Percentiles rank a stretch among this genome's conserved stretches.
phyloP scores from a whole-genome alignment of 2,113 vertebrate genomes.

The human region GRCh38 chr16:47578501-47579000 shows the following conservation, averaged over 20 bases:
- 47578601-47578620: neutral
- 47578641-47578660: neutral
- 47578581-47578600: neutral
- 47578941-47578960: neutral
- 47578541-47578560: neutral
- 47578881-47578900: neutral
- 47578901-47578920: neutral
- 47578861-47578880: neutral
- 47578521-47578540: neutral
- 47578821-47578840: neutral
- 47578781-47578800: neutral
- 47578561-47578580: neutral
- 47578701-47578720: neutral
- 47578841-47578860: neutral
- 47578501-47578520: neutral
- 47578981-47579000: neutral
- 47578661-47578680: neutral
- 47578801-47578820: neutral
- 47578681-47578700: accelerated
- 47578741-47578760: neutral
- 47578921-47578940: neutral
- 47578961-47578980: neutral
- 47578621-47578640: neutral
- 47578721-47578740: neutral
- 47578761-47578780: neutral